phyloP scores from a whole-genome alignment of 2,113 vertebrate genomes.

The Crotophaga sulcirostris region DNA sequence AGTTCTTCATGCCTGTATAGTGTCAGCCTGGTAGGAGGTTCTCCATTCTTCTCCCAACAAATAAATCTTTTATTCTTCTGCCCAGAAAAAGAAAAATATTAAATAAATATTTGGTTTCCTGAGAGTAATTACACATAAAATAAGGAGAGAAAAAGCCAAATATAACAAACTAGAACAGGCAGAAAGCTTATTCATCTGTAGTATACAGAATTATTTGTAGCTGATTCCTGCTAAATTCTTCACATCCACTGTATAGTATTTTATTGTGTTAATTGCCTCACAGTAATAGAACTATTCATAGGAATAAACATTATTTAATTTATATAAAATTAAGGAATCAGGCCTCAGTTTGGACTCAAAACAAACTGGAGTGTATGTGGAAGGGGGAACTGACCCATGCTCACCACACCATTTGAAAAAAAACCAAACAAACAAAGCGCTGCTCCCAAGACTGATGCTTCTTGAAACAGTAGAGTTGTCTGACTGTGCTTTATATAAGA shows the following conservation, averaged over 20 bases:
- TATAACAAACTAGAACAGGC: not conserved
- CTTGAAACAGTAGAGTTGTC: not conserved
- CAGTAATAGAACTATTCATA: not conserved
- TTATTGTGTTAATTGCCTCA: not conserved
- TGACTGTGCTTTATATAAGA: not conserved
- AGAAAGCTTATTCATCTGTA: not conserved
- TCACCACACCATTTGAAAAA: not conserved
- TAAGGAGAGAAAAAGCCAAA: not conserved
- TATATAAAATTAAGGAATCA: not conserved
- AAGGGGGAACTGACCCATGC: not conserved
- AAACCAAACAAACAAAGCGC: not conserved
- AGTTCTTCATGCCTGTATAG: not conserved
- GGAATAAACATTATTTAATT: not conserved
- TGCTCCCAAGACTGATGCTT: not conserved
- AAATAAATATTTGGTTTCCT: constrained; percentile 28
- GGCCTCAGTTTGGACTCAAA: not conserved
- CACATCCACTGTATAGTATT: not conserved
- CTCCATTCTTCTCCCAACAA: not conserved
- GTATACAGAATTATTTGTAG: not conserved
- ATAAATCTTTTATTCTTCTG: constrained; percentile 7
- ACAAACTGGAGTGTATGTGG: not conserved
- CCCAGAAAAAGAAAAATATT: not conserved
- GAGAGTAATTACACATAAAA: not conserved
- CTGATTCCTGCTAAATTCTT: not conserved
- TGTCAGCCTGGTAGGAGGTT: constrained; percentile 2